Evolutionary conservation across 2,797 vertebrate species (phyloP).

Genomic region (Gymnothorax reevesii): DNA sequence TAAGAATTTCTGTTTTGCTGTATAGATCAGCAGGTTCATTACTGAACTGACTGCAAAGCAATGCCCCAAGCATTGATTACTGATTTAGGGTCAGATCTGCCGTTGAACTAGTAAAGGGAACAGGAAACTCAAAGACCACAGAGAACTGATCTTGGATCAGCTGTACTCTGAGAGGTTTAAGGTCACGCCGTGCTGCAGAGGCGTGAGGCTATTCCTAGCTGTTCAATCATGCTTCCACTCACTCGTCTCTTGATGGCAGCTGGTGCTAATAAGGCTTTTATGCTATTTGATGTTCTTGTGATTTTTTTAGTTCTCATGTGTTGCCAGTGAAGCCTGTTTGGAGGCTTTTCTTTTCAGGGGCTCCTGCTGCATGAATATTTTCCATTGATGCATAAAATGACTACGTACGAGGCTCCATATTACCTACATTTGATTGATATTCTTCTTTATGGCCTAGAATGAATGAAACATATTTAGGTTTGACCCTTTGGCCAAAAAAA

Average conservation of each 20-base stretch:
- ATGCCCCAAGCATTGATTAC: constrained; percentile 61
- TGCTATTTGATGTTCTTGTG: constrained; percentile 64
- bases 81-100: too few species aligned
- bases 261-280: background rate
- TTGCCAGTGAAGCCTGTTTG: constrained; percentile 65
- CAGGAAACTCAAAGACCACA: too few species aligned
- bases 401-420: constrained; percentile 40
- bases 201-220: background rate
- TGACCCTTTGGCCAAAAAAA: constrained; percentile 49
- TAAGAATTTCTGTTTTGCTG: constrained; percentile 55
- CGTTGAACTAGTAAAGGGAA: too few species aligned
- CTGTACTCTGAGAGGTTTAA: too few species aligned
- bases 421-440: constrained; percentile 74
- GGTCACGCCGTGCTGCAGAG: background rate
- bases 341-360: constrained; percentile 59
- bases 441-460: constrained; percentile 62
- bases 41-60: constrained; percentile 79
- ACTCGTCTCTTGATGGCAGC: background rate
- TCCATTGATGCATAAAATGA: constrained; percentile 75
- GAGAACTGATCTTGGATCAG: too few species aligned
- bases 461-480: constrained; percentile 71
- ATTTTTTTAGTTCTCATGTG: constrained; percentile 72
- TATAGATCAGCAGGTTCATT: constrained; percentile 57
- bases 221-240: background rate
- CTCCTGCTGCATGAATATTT: constrained; percentile 70